These are phyloP conservation scores for Coregonus clupeaformis DNA, from an alignment of 2,113 vertebrate genomes.

Conservation along the genomic window DNA sequence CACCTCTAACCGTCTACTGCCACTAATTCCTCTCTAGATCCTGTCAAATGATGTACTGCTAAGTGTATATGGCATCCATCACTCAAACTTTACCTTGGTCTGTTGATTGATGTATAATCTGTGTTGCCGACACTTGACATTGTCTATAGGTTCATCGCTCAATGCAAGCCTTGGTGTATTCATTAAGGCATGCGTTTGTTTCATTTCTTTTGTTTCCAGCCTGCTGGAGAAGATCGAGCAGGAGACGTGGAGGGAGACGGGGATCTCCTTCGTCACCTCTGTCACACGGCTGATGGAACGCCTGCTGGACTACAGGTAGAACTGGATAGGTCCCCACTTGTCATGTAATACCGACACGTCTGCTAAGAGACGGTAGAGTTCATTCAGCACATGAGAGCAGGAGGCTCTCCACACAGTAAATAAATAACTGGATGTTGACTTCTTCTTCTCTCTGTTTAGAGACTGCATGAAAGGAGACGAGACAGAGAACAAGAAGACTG, in stretches of 20 bases:
- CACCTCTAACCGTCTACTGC: constrained; percentile 32
- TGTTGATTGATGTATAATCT: too few species aligned
- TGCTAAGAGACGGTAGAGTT: too few species aligned
- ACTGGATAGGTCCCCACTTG: too few species aligned
- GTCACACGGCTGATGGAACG: constrained; percentile 98
- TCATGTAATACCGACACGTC: too few species aligned
- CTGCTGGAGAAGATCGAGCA: constrained; percentile 97
- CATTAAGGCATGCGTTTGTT: background rate
- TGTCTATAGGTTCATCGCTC: too few species aligned
- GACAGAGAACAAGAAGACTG: constrained; percentile 96
- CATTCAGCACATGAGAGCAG: too few species aligned
- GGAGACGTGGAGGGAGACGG: constrained; percentile 96
- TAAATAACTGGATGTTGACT: background rate
- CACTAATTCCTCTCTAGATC: constrained; percentile 11
- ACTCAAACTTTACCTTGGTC: too few species aligned
- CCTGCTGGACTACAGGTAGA: constrained; percentile 93
- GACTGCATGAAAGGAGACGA: constrained; percentile 99
- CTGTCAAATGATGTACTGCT: too few species aligned
- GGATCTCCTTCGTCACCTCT: constrained; percentile 93
- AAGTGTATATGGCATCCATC: too few species aligned
- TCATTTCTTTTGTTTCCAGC: constrained; percentile 63
- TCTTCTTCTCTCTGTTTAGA: background rate
- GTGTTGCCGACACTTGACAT: too few species aligned
- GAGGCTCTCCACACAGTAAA: too few species aligned
- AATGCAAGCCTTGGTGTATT: background rate